Evolutionary conservation across 1,140 invertebrate genomes (phyloP).

Genomic region (Drosophila athabasca): DNA sequence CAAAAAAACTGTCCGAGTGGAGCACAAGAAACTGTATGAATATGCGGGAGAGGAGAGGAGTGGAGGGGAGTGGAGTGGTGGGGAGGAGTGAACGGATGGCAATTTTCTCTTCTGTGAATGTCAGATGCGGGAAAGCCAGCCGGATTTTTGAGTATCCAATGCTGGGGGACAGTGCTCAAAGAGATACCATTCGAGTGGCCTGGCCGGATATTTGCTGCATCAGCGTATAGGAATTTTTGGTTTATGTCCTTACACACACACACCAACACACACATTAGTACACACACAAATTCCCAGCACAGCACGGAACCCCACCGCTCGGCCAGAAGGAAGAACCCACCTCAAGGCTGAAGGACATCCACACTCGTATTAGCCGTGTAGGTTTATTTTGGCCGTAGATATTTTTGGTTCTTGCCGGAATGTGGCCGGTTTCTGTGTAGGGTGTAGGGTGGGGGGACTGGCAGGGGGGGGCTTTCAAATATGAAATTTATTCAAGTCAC

Average conservation of each 20-base stretch:
- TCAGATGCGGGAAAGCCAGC: neutral
- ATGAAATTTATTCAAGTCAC: constrained; percentile 83
- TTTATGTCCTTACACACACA: constrained; percentile 58
- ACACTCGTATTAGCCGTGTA: constrained; percentile 67
- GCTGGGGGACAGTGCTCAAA: neutral
- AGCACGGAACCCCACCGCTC: neutral
- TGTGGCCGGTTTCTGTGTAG: constrained; percentile 33
- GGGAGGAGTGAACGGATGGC: constrained; percentile 29
- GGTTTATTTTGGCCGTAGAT: constrained; percentile 71
- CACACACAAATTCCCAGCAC: neutral
- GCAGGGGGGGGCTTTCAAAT: constrained; percentile 56
- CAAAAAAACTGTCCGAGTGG: constrained; percentile 2
- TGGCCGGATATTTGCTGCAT: constrained; percentile 76
- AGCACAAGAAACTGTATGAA: constrained; percentile 63
- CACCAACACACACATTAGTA: neutral
- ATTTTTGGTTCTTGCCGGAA: constrained; percentile 45
- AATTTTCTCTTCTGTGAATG: constrained; percentile 33
- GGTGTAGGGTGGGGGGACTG: too few species aligned
- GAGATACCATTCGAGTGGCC: constrained; percentile 45
- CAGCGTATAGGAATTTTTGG: constrained; percentile 81
- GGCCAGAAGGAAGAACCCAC: constrained; percentile 33
- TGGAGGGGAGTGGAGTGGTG: constrained; percentile 25
- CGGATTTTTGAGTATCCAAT: constrained; percentile 28
- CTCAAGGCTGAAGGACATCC: constrained; percentile 49
- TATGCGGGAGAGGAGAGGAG: constrained; percentile 66